These are phyloP conservation scores for Mystacides longicornis DNA, from an alignment of 2,888 invertebrate genomes.

Conservation along the genomic window DNA sequence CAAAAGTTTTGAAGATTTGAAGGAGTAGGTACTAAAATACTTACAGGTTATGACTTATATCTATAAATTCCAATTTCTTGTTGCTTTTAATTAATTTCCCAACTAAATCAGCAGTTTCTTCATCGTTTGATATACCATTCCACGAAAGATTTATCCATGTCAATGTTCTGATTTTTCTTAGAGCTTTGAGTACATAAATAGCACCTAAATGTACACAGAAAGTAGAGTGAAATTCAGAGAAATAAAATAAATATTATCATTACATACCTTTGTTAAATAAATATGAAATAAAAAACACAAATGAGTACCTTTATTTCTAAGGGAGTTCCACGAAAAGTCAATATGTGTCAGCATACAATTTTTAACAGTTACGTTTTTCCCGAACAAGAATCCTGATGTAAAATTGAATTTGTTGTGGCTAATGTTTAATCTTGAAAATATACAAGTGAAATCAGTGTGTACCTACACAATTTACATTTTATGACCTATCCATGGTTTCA, in stretches of 20 bases:
- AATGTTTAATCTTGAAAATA: background rate
- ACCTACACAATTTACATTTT: too few relatives aligned
- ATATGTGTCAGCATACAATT: background rate
- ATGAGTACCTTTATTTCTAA: conserved; percentile 26
- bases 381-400: background rate
- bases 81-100: background rate
- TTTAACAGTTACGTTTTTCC: background rate
- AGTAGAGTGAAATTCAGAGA: conserved; percentile 29
- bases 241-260: background rate
- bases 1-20: too few relatives aligned
- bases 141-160: conserved; percentile 39
- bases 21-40: too few relatives aligned
- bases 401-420: background rate
- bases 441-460: too few relatives aligned
- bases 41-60: conserved; percentile 37
- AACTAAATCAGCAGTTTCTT: conserved; percentile 25
- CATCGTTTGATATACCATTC: conserved; percentile 37
- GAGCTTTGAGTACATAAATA: conserved; percentile 3
- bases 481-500: too few relatives aligned
- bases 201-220: conserved; percentile 25
- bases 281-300: background rate
- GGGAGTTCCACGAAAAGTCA: conserved; percentile 2
- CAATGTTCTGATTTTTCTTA: background rate
- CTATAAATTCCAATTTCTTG: conserved; percentile 31
- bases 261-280: conserved; percentile 26